Evolutionary conservation across 2,888 invertebrate genomes (phyloP).

Genomic region (Operophtera brumata): DNA sequence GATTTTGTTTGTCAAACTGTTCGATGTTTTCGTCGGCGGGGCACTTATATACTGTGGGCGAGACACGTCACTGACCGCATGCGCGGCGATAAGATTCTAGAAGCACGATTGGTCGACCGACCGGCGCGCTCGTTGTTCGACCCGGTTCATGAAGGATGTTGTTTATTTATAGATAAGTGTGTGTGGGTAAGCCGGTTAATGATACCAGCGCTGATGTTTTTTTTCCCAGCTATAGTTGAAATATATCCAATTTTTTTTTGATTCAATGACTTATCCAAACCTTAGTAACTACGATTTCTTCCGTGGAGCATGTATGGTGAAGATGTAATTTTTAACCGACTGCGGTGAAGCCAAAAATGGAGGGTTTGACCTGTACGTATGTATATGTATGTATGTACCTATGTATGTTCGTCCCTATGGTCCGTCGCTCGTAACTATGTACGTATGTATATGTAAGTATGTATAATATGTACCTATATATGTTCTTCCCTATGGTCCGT

Average conservation of each 20-base stretch:
- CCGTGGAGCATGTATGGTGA: no score
- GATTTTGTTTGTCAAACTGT: slow-evolving; percentile 59
- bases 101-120: slow-evolving; percentile 64
- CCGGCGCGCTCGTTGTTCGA: slow-evolving; percentile 36
- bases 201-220: slow-evolving; percentile 37
- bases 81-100: slow-evolving; percentile 74
- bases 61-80: slow-evolving; percentile 77
- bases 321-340: no score
- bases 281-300: no score
- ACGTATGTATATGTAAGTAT: no score
- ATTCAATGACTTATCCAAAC: no score
- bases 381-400: no score
- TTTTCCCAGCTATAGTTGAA: neutral
- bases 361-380: no score
- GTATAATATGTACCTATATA: no score
- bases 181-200: slow-evolving; percentile 61
- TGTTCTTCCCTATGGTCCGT: no score
- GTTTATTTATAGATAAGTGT: slow-evolving; percentile 58
- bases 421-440: no score
- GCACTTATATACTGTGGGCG: slow-evolving; percentile 59
- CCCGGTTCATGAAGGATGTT: slow-evolving; percentile 63
- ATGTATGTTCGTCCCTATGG: no score
- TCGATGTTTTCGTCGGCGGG: slow-evolving; percentile 39
- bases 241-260: neutral
- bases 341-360: no score